Base-by-base conservation (phyloP, 2,888 invertebrate species). In the Eilema depressum region DNA sequence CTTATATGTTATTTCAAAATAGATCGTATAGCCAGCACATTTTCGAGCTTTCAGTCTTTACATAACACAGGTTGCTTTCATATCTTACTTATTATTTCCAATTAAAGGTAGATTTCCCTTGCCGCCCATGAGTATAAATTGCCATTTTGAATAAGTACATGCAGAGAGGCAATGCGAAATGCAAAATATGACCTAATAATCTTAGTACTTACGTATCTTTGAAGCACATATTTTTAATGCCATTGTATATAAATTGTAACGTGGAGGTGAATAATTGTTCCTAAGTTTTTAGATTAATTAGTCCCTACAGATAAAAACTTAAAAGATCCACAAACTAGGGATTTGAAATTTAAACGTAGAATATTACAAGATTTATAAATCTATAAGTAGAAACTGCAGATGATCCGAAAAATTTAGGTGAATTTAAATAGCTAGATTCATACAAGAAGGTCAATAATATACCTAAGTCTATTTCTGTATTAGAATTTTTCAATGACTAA, bases 201-300 rank as follows among this genome's bases (percentile, higher is more conserved):
- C 47, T 41, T 4, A 41, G 41, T 41, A 47, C 5, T 5, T 47
- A 7, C 14, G 20, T 47, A 8, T 14, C 20, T 47, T 20, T 47
- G 47, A 47, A 47, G 47, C 20, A 53, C 53, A 53, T 53, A 53
- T 53, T 53, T n/a, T n/a, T n/a, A 53, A n/a, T 53, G n/a, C n/a
- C 53, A 53, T 53, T n/a, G 53, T 53, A 53, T n/a, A 53, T 53
- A 47, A n/a, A 47, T 47, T 20, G 47, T 47, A 20, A 47, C 20
- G 47, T 47, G 47, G 47, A 20, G 20, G 47, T 47, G 47, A 47
- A 20, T 20, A 20, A 53, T 4, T 53, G 53, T 53, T 53, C 20
- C 20, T 47, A 47, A 20, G 41, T 41, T 41, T 17, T 4, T 41
- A 4, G 2, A 3, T 2, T 28, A 3, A 3, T 2, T 28, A 28